These are phyloP conservation scores for Pachypsylla venusta DNA, from an alignment of 1,140 invertebrate genomes.

Conservation along the genomic window DNA sequence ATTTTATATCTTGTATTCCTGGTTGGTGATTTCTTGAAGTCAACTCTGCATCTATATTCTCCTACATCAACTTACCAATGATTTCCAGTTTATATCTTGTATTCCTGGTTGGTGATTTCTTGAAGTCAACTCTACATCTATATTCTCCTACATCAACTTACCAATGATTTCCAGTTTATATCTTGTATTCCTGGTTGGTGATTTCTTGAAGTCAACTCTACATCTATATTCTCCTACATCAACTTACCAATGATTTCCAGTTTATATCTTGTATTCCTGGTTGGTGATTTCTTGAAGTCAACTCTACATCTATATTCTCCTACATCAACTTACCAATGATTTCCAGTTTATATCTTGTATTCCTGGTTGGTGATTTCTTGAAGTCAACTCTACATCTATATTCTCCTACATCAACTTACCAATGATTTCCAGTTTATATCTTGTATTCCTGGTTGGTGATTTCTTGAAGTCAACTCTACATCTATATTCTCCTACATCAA, in stretches of 20 bases:
- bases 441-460: slow-evolving; percentile 63
- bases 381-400: slow-evolving; percentile 70
- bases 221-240: slow-evolving; percentile 61
- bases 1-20: slow-evolving; percentile 62
- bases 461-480: slow-evolving; percentile 66
- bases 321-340: slow-evolving; percentile 71
- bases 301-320: slow-evolving; percentile 61
- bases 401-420: slow-evolving; percentile 64
- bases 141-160: slow-evolving; percentile 65
- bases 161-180: slow-evolving; percentile 65
- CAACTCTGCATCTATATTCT: slow-evolving; percentile 59
- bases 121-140: slow-evolving; percentile 64
- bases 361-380: slow-evolving; percentile 59
- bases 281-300: slow-evolving; percentile 65
- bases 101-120: slow-evolving; percentile 62
- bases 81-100: slow-evolving; percentile 61
- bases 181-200: slow-evolving; percentile 62
- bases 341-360: slow-evolving; percentile 58
- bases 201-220: slow-evolving; percentile 63
- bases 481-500: slow-evolving; percentile 58
- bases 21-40: slow-evolving; percentile 65
- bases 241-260: slow-evolving; percentile 70
- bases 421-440: slow-evolving; percentile 61
- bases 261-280: slow-evolving; percentile 59
- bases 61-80: slow-evolving; percentile 69